Base-by-base conservation (phyloP, 2,113 vertebrate genomes). In the Sphyrna mokarran region DNA sequence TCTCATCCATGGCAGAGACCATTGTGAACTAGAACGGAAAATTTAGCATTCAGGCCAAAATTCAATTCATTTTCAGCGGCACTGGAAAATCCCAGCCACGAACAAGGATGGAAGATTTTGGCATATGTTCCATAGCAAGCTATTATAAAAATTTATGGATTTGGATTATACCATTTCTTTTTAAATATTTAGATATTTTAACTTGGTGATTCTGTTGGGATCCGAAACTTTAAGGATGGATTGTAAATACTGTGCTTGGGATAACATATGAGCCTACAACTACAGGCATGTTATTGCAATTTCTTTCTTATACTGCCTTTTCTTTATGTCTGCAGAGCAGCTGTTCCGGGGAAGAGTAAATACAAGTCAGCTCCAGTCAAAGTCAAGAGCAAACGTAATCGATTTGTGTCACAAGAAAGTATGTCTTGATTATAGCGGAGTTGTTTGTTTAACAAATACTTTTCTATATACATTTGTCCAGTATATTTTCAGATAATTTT, bases 331-430 rank as follows among this genome's bases (percentile, higher is more conserved):
- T 96, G 80, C 96, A 98, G 98, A 97, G 97, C 98, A 97, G 98
- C 98, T 95, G 97, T 98, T 66, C 98, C 98, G 63, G 98, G 98
- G 48, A 98, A 98, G 96, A 98, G 98, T 96, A 98, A 97, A 96
- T 97, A 97, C 76, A 98, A 98, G 95, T 97, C 97, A 5, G 95
- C 97, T 95, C 97, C 97, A 0, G 98, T 98, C 96, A 98, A 97
- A 97, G 98, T 97, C 96, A 98, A 96, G 69, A 98, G 97, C 66
- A 98, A 98, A 96, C 76, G n/a, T 95, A 70, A 98, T 96, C 97
- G 95, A 0, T 98, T 99, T 96, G 96, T 97, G 95, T 98, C 98
- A 20, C 72, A 23, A 29, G 97, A 98, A 97, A 96, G 98, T 98
- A 97, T 98, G 98, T 98, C 40, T 0, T 72, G 33, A 48, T 86